Evolutionary conservation across 2,797 vertebrate genomes (phyloP).

Genomic region (Phataginus tetradactyla): DNA sequence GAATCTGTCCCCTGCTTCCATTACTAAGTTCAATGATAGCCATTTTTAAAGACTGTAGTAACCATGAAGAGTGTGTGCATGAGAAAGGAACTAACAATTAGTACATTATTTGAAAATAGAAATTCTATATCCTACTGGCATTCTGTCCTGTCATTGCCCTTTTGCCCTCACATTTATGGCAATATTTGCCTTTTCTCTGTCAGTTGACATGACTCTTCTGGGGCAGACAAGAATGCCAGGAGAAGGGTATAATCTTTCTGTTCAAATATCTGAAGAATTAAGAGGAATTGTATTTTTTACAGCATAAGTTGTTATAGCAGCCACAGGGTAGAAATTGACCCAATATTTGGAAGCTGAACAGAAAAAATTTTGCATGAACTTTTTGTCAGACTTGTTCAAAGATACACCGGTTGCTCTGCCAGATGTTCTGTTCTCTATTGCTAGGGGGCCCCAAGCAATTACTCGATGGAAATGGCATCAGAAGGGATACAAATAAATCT

Average conservation of each 20-base stretch:
- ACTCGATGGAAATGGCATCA: not conserved
- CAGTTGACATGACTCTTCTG: not conserved
- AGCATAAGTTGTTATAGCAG: not conserved
- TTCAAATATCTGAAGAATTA: slow-evolving; percentile 59
- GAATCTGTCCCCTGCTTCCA: not conserved
- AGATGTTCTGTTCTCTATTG: not conserved
- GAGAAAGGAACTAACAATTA: not conserved
- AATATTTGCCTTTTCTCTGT: not conserved
- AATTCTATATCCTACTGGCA: slow-evolving; percentile 42
- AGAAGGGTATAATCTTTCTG: not conserved
- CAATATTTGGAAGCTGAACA: not conserved
- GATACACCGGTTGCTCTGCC: not conserved
- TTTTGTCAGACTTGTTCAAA: not conserved
- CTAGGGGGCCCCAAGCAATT: not conserved
- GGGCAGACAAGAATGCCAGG: not conserved
- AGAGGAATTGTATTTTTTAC: not conserved
- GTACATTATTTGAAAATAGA: not conserved
- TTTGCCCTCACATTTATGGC: slow-evolving; percentile 10
- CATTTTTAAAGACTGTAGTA: not conserved
- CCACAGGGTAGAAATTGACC: not conserved
- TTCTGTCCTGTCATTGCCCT: not conserved
- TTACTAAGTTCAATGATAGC: not conserved
- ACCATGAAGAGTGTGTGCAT: not conserved
- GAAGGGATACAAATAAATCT: not conserved
- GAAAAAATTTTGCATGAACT: not conserved